Conservation (phyloP, 2,797 vertebrate species). For the Limnodromus scolopaceus region DNA sequence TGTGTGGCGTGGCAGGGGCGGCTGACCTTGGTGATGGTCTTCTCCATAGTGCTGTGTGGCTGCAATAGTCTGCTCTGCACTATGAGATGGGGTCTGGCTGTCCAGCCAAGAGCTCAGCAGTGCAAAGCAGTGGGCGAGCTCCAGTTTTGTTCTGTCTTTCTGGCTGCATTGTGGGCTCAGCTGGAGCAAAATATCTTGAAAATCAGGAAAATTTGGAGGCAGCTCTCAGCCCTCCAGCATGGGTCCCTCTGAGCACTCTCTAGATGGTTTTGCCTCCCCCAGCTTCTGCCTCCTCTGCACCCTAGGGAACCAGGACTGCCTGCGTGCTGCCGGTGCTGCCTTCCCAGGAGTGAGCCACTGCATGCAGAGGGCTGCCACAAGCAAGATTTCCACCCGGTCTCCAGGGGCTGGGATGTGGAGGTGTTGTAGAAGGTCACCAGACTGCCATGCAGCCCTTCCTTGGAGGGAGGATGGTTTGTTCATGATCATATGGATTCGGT, state of each 20-base stretch:
- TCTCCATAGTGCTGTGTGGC: neutral
- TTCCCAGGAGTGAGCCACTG: neutral
- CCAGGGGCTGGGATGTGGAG: neutral
- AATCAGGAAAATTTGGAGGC: neutral
- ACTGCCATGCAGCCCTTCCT: neutral
- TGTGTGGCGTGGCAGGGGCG: accelerated
- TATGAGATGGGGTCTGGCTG: neutral
- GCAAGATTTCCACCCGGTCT: neutral
- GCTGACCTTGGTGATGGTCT: neutral
- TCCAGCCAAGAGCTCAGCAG: neutral
- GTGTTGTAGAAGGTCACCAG: neutral
- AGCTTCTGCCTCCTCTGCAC: neutral
- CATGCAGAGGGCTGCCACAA: neutral
- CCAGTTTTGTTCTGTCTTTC: neutral
- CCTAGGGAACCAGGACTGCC: neutral
- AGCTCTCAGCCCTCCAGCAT: neutral
- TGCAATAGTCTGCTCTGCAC: neutral
- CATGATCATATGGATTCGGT: neutral
- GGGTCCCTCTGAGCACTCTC: neutral
- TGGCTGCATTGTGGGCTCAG: neutral
- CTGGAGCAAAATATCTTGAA: neutral
- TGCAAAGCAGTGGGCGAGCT: neutral
- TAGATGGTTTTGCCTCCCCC: neutral
- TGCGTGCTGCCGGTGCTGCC: neutral
- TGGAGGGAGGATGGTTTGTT: neutral